These are phyloP conservation scores for Deladenus siricidicola DNA, from an alignment of 2,888 invertebrate species.

Conservation along the genomic window DNA sequence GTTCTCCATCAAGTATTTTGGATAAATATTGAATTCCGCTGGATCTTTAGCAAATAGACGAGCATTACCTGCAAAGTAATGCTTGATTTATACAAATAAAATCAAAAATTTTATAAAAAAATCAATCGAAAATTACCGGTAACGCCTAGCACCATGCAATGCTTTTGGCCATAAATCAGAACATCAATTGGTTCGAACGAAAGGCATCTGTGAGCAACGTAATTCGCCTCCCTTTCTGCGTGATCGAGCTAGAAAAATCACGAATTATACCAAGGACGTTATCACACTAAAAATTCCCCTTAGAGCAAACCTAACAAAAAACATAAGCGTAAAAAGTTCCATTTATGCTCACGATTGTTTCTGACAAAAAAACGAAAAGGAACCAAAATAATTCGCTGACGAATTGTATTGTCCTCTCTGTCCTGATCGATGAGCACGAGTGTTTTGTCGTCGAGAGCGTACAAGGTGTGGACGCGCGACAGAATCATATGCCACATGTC, in stretches of 20 bases:
- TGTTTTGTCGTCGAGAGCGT: background rate
- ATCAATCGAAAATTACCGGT: background rate
- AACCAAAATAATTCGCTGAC: background rate
- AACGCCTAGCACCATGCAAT: background rate
- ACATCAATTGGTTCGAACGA: background rate
- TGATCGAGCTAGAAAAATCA: background rate
- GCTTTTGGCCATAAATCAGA: background rate
- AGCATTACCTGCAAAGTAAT: background rate
- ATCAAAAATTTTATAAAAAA: constrained; percentile 1
- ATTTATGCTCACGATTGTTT: too few species aligned
- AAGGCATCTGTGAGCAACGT: background rate
- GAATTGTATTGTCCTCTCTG: background rate
- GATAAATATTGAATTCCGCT: background rate
- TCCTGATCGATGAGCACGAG: background rate
- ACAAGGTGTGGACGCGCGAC: background rate
- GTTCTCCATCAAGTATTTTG: too few species aligned
- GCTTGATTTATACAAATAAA: background rate
- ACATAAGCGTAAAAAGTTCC: background rate
- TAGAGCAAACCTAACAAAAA: background rate
- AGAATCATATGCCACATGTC: background rate
- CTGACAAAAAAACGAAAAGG: background rate
- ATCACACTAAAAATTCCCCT: background rate
- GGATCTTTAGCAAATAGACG: background rate
- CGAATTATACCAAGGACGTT: background rate
- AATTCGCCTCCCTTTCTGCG: background rate